Percentiles rank a stretch among this genome's conserved stretches.
Conservation (phyloP, 2,888 invertebrate genomes). For the Diaphora mendica region DNA sequence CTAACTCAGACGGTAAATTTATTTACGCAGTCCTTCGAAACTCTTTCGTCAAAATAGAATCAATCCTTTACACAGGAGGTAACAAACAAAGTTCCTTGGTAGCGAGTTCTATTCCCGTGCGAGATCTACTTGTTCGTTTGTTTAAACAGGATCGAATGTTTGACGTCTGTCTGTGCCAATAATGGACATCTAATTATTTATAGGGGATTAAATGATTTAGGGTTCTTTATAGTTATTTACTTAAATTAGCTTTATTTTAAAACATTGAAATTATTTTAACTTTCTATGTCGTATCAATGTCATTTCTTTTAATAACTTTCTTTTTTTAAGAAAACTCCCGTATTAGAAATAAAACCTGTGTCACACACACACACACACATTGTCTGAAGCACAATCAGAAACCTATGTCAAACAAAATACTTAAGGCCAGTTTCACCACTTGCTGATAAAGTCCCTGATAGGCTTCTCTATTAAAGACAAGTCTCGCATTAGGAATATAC, state of each 20-base stretch:
- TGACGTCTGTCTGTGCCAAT: conserved; percentile 78
- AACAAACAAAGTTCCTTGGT: conserved; percentile 48
- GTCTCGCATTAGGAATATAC: too few species aligned
- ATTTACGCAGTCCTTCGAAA: conserved; percentile 15
- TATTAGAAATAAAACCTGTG: too few species aligned
- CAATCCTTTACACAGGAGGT: conserved; percentile 40
- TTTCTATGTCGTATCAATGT: too few species aligned
- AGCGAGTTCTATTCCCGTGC: conserved; percentile 63
- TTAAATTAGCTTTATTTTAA: neutral
- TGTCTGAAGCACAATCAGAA: neutral
- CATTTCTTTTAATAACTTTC: too few species aligned
- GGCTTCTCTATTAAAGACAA: too few species aligned
- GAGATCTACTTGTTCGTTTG: conserved; percentile 55
- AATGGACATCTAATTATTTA: conserved; percentile 55
- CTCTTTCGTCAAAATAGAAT: conserved; percentile 37
- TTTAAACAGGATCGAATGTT: conserved; percentile 76
- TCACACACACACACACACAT: too few species aligned
- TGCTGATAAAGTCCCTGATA: too few species aligned
- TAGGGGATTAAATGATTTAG: conserved; percentile 29
- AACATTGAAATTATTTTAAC: neutral
- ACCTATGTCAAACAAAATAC: neutral
- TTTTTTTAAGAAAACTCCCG: too few species aligned
- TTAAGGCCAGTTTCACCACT: too few species aligned
- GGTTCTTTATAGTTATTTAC: neutral
- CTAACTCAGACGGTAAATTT: conserved; percentile 7